A percentile compares a stretch with the other conserved stretches of the same genome.
These are phyloP conservation scores for Clivina fossor DNA, from an alignment of 2,888 invertebrate species.

Conservation along the genomic window DNA sequence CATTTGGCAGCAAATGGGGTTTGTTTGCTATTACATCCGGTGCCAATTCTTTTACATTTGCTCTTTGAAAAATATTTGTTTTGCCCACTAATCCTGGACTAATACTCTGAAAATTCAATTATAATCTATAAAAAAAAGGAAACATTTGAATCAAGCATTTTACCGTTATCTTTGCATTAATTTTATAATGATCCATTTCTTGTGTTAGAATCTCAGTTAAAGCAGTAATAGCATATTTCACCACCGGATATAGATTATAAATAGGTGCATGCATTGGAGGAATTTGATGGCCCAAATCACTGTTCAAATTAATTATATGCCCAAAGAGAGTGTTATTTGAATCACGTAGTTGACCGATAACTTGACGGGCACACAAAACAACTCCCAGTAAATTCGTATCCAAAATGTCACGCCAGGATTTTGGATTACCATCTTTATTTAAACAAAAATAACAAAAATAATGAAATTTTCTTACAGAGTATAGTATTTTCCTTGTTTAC, in stretches of 20 bases:
- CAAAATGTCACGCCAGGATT: not conserved
- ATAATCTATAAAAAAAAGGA: not conserved
- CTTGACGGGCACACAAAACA: not conserved
- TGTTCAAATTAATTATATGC: constrained; percentile 1
- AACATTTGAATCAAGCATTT: not conserved
- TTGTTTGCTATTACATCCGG: not conserved
- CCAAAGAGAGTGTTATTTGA: not conserved
- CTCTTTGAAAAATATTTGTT: not conserved
- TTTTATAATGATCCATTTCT: not conserved
- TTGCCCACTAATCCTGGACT: not conserved
- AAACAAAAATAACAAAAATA: not conserved
- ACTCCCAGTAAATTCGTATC: not conserved
- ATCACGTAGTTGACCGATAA: not conserved
- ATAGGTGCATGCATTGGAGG: not conserved
- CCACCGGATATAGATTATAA: not conserved
- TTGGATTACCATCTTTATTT: not conserved
- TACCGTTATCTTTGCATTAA: not conserved
- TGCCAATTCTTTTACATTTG: not conserved
- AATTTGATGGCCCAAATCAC: not conserved
- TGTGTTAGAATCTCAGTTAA: not conserved
- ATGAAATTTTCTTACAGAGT: too few relatives aligned
- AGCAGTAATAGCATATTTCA: not conserved
- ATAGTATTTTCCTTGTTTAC: too few relatives aligned
- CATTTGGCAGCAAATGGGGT: not conserved
- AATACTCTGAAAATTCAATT: constrained; percentile 1